A percentile compares a stretch with the other conserved stretches of the same genome.
Evolutionary conservation across 2,113 vertebrate genomes (phyloP).

Genomic region (Stigmatopora nigra): DNA sequence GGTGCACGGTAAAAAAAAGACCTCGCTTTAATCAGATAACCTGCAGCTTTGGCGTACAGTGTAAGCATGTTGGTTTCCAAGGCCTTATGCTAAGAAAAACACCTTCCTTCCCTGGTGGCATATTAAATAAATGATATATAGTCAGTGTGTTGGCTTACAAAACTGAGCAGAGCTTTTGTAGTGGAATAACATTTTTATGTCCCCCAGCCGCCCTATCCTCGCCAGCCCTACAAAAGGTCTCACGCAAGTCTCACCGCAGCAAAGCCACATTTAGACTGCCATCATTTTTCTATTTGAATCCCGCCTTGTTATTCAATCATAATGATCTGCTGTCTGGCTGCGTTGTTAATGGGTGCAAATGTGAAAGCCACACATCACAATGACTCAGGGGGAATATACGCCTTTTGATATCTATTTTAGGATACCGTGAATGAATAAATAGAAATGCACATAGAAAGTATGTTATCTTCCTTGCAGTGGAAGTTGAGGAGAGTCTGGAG

Average conservation of each 20-base stretch:
- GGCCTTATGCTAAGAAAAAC: slow-evolving; percentile 14
- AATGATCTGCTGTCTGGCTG: neutral
- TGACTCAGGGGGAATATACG: neutral
- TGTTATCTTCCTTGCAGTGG: slow-evolving; percentile 1
- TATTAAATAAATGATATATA: slow-evolving; percentile 13
- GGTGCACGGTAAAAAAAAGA: slow-evolving; percentile 14
- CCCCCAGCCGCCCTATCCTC: slow-evolving; percentile 12
- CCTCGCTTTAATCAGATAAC: slow-evolving; percentile 37
- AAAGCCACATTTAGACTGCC: slow-evolving; percentile 1
- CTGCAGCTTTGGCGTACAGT: slow-evolving; percentile 16
- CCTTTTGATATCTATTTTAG: slow-evolving; percentile 16
- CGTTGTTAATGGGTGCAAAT: slow-evolving; percentile 8
- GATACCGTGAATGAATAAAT: slow-evolving; percentile 12
- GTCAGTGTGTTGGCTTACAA: slow-evolving; percentile 2
- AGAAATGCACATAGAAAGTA: slow-evolving; percentile 4
- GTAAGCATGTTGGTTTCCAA: slow-evolving; percentile 35
- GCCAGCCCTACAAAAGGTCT: slow-evolving; percentile 16
- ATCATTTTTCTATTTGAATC: slow-evolving; percentile 1
- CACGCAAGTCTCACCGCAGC: slow-evolving; percentile 7
- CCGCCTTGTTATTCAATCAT: slow-evolving; percentile 2
- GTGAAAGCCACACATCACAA: slow-evolving; percentile 12
- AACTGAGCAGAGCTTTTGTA: slow-evolving; percentile 21
- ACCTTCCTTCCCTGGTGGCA: slow-evolving; percentile 2
- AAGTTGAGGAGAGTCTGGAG: slow-evolving; percentile 6
- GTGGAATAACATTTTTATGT: slow-evolving; percentile 22